Conservation (phyloP, 2,113 vertebrate species). For the Plotosus lineatus region DNA sequence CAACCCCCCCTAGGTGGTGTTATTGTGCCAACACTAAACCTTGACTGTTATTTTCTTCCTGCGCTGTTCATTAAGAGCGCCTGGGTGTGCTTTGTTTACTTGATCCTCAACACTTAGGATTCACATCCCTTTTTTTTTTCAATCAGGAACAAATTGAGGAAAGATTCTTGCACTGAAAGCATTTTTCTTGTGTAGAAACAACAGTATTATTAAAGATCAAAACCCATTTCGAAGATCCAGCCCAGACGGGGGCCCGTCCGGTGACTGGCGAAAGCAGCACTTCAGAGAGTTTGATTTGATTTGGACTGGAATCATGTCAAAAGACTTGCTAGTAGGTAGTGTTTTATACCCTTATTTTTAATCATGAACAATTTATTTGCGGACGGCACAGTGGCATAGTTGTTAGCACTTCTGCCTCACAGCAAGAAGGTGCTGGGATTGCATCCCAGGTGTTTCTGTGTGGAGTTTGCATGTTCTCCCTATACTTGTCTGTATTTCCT, state of each 20-base stretch:
- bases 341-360: slow-evolving; percentile 59
- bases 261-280: slow-evolving; percentile 53
- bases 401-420: too few relatives aligned
- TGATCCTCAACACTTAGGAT: neutral
- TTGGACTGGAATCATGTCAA: slow-evolving; percentile 55
- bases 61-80: slow-evolving; percentile 39
- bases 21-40: neutral
- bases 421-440: too few relatives aligned
- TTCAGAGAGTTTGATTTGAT: slow-evolving; percentile 29
- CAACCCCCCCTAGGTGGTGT: too few relatives aligned
- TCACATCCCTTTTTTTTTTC: slow-evolving; percentile 16
- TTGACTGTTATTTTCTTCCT: slow-evolving; percentile 20
- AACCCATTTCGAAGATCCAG: slow-evolving; percentile 50
- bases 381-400: too few relatives aligned
- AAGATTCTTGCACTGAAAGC: slow-evolving; percentile 76
- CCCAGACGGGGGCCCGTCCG: slow-evolving; percentile 60
- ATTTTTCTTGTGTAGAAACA: slow-evolving; percentile 67
- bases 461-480: too few relatives aligned
- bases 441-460: too few relatives aligned
- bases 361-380: slow-evolving; percentile 10
- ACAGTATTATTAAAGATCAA: slow-evolving; percentile 78
- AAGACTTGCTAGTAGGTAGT: slow-evolving; percentile 59
- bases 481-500: too few relatives aligned
- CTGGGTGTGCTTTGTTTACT: slow-evolving; percentile 53
- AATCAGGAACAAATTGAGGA: slow-evolving; percentile 61